These are phyloP conservation scores for Mungos mungo DNA, from an alignment of 2,113 vertebrate genomes.

Conservation along the genomic window DNA sequence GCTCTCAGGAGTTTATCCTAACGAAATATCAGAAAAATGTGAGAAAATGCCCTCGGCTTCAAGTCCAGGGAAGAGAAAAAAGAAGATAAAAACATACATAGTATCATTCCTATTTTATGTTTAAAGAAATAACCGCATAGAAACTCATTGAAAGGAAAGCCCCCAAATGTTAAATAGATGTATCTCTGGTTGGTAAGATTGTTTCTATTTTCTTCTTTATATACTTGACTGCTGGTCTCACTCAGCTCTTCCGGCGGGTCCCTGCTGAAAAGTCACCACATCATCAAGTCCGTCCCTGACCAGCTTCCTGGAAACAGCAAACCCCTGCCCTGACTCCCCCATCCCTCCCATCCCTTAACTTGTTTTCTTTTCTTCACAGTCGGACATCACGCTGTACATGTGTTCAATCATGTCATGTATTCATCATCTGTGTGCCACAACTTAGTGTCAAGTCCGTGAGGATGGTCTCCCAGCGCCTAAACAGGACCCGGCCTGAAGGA, in stretches of 20 bases:
- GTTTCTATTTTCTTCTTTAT: not conserved
- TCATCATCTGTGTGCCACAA: not conserved
- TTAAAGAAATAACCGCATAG: not conserved
- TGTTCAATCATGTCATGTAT: not conserved
- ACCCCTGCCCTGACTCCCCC: not conserved
- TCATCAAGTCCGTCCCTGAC: not conserved
- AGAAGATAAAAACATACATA: not conserved
- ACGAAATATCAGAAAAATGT: constrained; percentile 4
- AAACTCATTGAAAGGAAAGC: not conserved
- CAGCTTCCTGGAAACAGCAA: not conserved
- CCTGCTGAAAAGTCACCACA: not conserved
- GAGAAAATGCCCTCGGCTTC: not conserved
- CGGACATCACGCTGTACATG: not conserved
- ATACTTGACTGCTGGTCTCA: not conserved
- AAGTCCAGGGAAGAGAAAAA: not conserved
- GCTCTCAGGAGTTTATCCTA: not conserved
- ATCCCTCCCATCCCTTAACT: not conserved
- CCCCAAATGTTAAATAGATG: too few relatives aligned
- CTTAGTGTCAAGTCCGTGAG: not conserved
- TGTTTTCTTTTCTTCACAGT: not conserved
- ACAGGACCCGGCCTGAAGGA: too few relatives aligned
- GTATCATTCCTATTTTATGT: not conserved
- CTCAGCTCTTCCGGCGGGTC: not conserved
- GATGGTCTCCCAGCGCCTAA: not conserved
- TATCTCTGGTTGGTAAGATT: not conserved